Conservation (phyloP, 2,113 vertebrate genomes). For the Odontesthes bonariensis region DNA sequence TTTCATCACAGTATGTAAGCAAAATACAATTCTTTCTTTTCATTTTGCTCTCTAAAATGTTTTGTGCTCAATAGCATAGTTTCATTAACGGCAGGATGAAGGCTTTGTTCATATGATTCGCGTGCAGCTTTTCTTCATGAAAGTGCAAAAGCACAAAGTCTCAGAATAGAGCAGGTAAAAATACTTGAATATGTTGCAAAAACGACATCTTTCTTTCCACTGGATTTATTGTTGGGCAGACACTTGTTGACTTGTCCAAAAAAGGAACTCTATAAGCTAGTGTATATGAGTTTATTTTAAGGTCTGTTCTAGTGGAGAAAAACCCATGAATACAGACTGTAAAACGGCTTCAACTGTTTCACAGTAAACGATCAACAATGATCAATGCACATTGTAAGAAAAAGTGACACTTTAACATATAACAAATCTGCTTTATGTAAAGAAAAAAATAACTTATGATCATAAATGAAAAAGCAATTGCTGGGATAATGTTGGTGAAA, state of each 20-base stretch:
- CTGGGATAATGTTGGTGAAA: conserved; percentile 83
- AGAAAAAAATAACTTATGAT: conserved; percentile 92
- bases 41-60: neutral
- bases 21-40: conserved; percentile 5
- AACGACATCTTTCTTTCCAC: neutral
- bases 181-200: neutral
- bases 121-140: neutral
- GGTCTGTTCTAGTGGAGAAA: conserved; percentile 21
- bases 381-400: conserved; percentile 32
- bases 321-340: neutral
- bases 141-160: neutral
- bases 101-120: neutral
- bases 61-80: neutral
- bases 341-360: conserved; percentile 4
- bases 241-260: neutral
- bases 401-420: conserved; percentile 86
- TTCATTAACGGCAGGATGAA: conserved; percentile 18
- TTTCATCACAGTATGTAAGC: conserved; percentile 16
- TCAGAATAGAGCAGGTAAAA: neutral
- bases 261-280: neutral
- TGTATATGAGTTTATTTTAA: conserved; percentile 14
- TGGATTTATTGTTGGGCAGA: neutral
- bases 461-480: conserved; percentile 82
- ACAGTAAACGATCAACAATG: neutral
- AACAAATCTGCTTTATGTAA: conserved; percentile 86